A percentile compares a stretch with the other conserved stretches of the same genome.
phyloP scores from a whole-genome alignment of 2,797 vertebrate species.

The Urocyon cinereoargenteus region DNA sequence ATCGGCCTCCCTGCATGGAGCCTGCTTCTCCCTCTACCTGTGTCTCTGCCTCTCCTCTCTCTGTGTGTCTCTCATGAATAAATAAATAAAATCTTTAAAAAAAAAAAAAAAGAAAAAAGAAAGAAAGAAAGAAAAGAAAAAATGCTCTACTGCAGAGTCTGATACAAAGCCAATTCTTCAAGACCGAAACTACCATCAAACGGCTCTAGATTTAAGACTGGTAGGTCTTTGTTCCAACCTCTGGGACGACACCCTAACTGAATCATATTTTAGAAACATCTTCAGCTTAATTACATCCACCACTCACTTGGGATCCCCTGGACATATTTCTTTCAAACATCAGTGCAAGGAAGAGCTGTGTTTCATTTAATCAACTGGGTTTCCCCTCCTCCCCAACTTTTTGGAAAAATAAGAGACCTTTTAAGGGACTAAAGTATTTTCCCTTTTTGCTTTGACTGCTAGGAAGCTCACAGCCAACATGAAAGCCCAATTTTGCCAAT shows the following conservation, averaged over 20 bases:
- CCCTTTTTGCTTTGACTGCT: not conserved
- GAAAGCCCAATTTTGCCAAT: not conserved
- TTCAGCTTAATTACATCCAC: not conserved
- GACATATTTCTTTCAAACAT: not conserved
- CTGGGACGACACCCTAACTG: not conserved
- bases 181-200: not conserved
- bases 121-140: too few relatives aligned
- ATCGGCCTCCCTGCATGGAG: too few relatives aligned
- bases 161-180: rapidly evolving
- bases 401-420: not conserved
- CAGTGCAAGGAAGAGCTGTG: not conserved
- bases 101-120: too few relatives aligned
- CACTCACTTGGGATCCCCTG: not conserved
- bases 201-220: not conserved
- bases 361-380: not conserved
- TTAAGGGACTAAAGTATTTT: not conserved
- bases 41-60: too few relatives aligned
- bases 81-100: too few relatives aligned
- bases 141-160: too few relatives aligned
- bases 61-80: too few relatives aligned
- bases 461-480: not conserved
- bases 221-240: not conserved
- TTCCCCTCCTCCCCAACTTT: not conserved
- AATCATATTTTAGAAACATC: not conserved
- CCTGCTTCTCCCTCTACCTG: too few relatives aligned